A percentile compares a stretch with the other conserved stretches of the same genome.
Conservation (phyloP, 2,797 vertebrate genomes). For the Eupleurogrammus muticus region DNA sequence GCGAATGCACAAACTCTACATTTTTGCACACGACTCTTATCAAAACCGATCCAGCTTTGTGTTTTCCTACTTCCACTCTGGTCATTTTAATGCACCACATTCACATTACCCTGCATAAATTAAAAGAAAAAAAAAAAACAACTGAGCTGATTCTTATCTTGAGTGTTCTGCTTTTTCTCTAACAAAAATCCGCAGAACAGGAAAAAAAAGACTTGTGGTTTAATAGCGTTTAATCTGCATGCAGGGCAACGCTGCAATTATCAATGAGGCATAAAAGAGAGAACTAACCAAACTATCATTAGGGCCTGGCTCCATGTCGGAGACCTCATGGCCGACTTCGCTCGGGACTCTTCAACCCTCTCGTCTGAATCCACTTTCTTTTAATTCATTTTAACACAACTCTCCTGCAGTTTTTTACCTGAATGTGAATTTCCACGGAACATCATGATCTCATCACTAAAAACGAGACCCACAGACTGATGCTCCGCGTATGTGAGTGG, state of each 20-base stretch:
- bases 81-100: background rate
- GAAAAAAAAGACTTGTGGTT: background rate
- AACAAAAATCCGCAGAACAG: conserved; percentile 16
- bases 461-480: conserved; percentile 26
- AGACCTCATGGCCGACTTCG: conserved; percentile 7
- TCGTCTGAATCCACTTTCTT: conserved; percentile 32
- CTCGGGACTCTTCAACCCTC: conserved; percentile 5
- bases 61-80: background rate
- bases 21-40: too few species aligned
- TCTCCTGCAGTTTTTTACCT: conserved; percentile 13
- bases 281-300: conserved; percentile 29
- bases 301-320: conserved; percentile 30
- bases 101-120: background rate
- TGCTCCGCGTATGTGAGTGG: conserved; percentile 7
- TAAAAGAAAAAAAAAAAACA: background rate
- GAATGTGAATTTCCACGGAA: conserved; percentile 18
- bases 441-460: conserved; percentile 24
- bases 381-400: conserved; percentile 28
- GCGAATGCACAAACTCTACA: too few species aligned
- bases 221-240: conserved; percentile 25
- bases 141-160: background rate
- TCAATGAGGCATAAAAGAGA: conserved; percentile 40
- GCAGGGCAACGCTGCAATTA: conserved; percentile 26
- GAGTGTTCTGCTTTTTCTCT: conserved; percentile 1
- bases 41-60: too few species aligned